phyloP scores from a whole-genome alignment of 1,140 invertebrate genomes.

The Manduca sexta region DNA sequence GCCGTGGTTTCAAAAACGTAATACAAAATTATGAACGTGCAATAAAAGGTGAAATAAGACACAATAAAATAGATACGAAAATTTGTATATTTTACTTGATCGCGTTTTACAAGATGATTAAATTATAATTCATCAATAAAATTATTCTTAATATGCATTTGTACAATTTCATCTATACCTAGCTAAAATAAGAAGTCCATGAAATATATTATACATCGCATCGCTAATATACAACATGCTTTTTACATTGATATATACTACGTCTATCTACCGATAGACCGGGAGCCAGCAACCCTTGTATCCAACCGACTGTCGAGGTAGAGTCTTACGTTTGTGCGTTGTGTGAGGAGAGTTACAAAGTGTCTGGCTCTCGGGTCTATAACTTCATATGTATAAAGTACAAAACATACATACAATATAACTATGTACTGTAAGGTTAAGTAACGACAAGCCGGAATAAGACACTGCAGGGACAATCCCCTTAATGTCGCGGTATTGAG shows the following conservation, averaged over 20 bases:
- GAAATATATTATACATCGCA: constrained; percentile 64
- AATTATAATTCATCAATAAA: constrained; percentile 67
- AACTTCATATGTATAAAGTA: constrained; percentile 37
- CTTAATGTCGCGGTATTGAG: too few species aligned
- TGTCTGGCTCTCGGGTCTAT: too few species aligned
- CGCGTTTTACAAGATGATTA: constrained; percentile 71
- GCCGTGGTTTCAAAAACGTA: too few species aligned
- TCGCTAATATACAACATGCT: constrained; percentile 66
- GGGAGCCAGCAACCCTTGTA: constrained; percentile 1
- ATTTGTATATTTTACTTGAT: constrained; percentile 70
- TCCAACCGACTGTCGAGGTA: too few species aligned
- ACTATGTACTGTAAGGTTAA: constrained; percentile 21
- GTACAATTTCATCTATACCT: constrained; percentile 70
- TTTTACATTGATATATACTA: constrained; percentile 59
- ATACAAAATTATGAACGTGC: too few species aligned
- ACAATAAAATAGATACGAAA: constrained; percentile 57
- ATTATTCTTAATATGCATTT: constrained; percentile 66
- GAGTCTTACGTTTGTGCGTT: too few species aligned
- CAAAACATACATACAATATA: constrained; percentile 32
- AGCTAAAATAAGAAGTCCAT: constrained; percentile 59
- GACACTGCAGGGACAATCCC: too few species aligned
- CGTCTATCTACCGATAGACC: constrained; percentile 17
- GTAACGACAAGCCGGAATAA: neutral
- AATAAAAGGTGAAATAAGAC: constrained; percentile 19
- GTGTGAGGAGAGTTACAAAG: too few species aligned